Evolutionary conservation across 2,888 invertebrate species (phyloP), one percentile per base, ranked within the genome.

Genomic region (Mythimna ferrago): DNA sequence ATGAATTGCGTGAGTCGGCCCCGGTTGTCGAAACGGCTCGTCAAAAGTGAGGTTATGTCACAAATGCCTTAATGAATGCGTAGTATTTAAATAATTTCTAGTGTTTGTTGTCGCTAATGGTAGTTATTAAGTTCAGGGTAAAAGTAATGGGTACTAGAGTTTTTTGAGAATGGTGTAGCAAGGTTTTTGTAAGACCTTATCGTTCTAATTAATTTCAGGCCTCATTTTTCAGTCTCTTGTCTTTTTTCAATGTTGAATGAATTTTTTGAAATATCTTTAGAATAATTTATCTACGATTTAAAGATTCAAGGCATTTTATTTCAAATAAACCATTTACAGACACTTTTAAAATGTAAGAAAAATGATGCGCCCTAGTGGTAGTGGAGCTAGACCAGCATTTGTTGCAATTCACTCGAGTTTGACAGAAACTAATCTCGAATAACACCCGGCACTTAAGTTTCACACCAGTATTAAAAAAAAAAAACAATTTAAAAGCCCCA

Each of bases 1-100:
- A 88, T 86, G 85, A 83, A 87, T 89, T 89, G 92, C 92, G 92
- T 92, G 92, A 60, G 66, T 79, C 69, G 57, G 41, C 62, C 66
- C 51, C 61, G 63, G 67, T 71, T 80, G 82, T 75, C 84, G 80
- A 75, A 79, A 79, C 66, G 67, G 74, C 87, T 82, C 86, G 88
- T 89, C 85, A 77, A 84, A 87, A 87, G 86, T 87, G 76, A 86
- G 84, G 80, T 84, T 84, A 85, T 83, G 86, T 85, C 83, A 76
- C 80, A 85, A 86, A 78, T 86, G 81, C 75, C 62, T 65, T 86
- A 86, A 87, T 87, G 80, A 86, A 88, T 86, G 82, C 83, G 80
- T 78, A 78, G 80, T 78, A 83, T 77, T 81, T 88, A 84, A 86
- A 88, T 89, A 81, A 86, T 84, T 84, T 82, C 76, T 85, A 79